Conservation (phyloP, 2,888 invertebrate species). For the Platypus cylindrus region DNA sequence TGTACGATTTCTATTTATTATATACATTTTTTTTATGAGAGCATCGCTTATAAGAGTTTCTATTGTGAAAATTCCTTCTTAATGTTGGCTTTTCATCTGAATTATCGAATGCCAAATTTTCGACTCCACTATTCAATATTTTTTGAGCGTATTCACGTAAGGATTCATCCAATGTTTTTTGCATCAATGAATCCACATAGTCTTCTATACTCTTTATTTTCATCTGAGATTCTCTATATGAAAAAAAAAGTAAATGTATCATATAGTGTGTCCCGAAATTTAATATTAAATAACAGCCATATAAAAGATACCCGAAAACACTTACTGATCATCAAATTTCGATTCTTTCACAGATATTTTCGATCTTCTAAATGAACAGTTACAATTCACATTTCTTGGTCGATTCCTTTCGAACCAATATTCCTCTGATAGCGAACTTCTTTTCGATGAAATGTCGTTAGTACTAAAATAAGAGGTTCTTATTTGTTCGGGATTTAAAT, state of each 20-base stretch:
- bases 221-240: background rate
- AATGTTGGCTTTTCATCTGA: constrained; percentile 17
- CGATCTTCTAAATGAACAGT: constrained; percentile 34
- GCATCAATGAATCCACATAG: constrained; percentile 31
- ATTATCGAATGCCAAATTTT: constrained; percentile 27
- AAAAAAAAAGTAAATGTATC: constrained; percentile 11
- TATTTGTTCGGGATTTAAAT: constrained; percentile 25
- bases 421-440: constrained; percentile 33
- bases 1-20: too few relatives aligned
- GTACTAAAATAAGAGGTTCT: constrained; percentile 17
- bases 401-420: constrained; percentile 38
- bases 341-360: constrained; percentile 23
- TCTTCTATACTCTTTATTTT: constrained; percentile 28
- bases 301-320: background rate
- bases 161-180: constrained; percentile 32
- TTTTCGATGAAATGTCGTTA: constrained; percentile 21
- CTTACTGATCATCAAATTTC: constrained; percentile 1
- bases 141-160: constrained; percentile 28
- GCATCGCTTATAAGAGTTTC: constrained; percentile 9
- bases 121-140: constrained; percentile 18
- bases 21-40: constrained; percentile 7
- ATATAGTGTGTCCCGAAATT: constrained; percentile 13
- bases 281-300: constrained; percentile 7
- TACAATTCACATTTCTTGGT: constrained; percentile 31
- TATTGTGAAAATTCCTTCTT: constrained; percentile 10